These are phyloP conservation scores for Dione juno DNA, from an alignment of 2,888 invertebrate species.

Conservation along the genomic window DNA sequence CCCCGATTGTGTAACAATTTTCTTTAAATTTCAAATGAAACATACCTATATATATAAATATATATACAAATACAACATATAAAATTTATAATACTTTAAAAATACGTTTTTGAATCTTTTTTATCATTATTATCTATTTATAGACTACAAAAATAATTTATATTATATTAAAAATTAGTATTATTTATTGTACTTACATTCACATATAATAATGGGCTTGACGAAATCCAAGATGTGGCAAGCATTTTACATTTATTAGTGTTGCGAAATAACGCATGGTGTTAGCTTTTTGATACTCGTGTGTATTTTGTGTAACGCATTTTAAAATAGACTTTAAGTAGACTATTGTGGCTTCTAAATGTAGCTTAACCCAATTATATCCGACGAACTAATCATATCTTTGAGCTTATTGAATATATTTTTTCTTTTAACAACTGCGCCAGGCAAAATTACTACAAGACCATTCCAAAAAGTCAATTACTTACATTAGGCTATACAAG, in stretches of 20 bases:
- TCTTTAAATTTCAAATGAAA: neutral
- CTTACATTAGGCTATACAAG: slow-evolving; percentile 63
- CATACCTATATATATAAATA: neutral
- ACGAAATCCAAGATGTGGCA: slow-evolving; percentile 35
- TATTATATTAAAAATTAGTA: slow-evolving; percentile 1
- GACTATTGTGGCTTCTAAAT: slow-evolving; percentile 34
- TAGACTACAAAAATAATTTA: neutral
- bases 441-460: slow-evolving; percentile 59
- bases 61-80: no score
- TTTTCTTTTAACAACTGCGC: slow-evolving; percentile 38
- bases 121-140: neutral
- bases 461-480: slow-evolving; percentile 75
- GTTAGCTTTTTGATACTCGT: slow-evolving; percentile 50
- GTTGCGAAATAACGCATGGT: slow-evolving; percentile 35
- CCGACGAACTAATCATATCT: slow-evolving; percentile 61
- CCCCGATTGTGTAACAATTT: neutral
- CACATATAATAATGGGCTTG: neutral
- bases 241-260: slow-evolving; percentile 35
- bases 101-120: neutral
- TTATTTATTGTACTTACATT: slow-evolving; percentile 1
- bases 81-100: no score
- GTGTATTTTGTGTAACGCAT: slow-evolving; percentile 41
- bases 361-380: slow-evolving; percentile 52
- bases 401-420: slow-evolving; percentile 52
- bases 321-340: slow-evolving; percentile 28